Evolutionary conservation across 2,888 invertebrate genomes (phyloP), one percentile per base, ranked within the genome.

Genomic region (Drosophila neotestacea): DNA sequence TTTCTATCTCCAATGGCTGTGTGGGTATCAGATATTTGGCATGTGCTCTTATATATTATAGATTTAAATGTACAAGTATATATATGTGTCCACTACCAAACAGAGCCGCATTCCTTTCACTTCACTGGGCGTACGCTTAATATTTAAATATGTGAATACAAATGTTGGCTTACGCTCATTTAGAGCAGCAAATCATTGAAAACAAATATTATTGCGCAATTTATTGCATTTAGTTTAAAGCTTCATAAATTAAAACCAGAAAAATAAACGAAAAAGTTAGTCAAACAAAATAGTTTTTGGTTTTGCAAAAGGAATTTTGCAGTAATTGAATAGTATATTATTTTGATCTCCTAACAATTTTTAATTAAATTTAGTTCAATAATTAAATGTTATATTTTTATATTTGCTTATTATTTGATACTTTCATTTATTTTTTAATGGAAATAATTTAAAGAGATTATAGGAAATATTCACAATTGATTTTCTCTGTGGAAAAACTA

Each of bases 1-100:
- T 11, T 3, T 0, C 16, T 22, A 4, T 58, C 7, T 36, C 13
- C 27, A 32, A 11, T 59, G 27, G 34, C 22, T 47, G 55, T 51
- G 62, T 60, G 62, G 63, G 61, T 55, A 47, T 62, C 30, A 13
- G 51, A 60, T 50, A 59, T 69, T 76, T 76, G 77, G 65, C 77
- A 76, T 77, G 55, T 65, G 76, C 61, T 69, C 13, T 52, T 46
- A 44, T 65, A 46, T 48, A 60, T 32, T 42, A 44, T 55, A 42
- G 32, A 54, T 44, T 42, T 30, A 6, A 10, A 42, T 13, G 27
- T 42, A 27, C 50, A 60, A 36, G 38, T 51, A 42, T 51, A 39
- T 28, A 34, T 42, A 42, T 42, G 34, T 58, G 62, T 54, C 70
- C 63, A 51, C 60, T 39, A 34, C 22, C 42, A 48, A 56, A 52